Percentiles rank a stretch among this genome's conserved stretches.
phyloP scores from a whole-genome alignment of 2,113 vertebrate genomes.

The Antechinus stuartii region DNA sequence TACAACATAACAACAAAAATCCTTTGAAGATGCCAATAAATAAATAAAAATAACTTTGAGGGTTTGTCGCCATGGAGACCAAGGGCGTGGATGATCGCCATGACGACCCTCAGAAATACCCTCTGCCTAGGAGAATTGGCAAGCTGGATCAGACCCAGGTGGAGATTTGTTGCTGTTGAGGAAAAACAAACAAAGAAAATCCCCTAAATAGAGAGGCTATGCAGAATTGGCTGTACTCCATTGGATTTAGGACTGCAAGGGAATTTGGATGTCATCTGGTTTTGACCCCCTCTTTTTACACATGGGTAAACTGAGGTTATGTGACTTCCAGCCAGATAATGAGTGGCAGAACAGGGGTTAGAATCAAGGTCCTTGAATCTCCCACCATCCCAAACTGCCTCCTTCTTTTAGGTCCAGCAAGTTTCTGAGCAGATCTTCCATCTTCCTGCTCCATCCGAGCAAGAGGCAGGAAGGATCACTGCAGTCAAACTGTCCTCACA shows the following conservation, averaged over 20 bases:
- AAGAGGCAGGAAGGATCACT: neutral
- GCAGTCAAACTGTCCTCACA: neutral
- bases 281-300: neutral
- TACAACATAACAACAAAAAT: constrained; percentile 12
- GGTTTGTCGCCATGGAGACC: constrained; percentile 69
- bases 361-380: neutral
- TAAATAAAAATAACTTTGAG: constrained; percentile 73
- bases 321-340: neutral
- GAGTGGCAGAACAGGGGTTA: neutral
- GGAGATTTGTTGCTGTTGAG: neutral
- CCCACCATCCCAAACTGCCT: neutral
- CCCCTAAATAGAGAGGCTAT: neutral
- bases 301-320: neutral
- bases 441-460: neutral
- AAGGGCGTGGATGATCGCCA: constrained; percentile 70
- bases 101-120: constrained; percentile 51
- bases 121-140: constrained; percentile 49
- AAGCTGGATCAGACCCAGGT: neutral
- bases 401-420: neutral
- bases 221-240: neutral
- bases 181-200: constrained; percentile 11
- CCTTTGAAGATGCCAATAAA: constrained; percentile 73
- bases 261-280: neutral
- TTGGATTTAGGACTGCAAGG: neutral
- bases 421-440: constrained; percentile 7